Percentiles rank a stretch among this genome's conserved stretches.
These are phyloP conservation scores for Arion vulgaris DNA, from an alignment of 1,140 invertebrate species.

Conservation along the genomic window DNA sequence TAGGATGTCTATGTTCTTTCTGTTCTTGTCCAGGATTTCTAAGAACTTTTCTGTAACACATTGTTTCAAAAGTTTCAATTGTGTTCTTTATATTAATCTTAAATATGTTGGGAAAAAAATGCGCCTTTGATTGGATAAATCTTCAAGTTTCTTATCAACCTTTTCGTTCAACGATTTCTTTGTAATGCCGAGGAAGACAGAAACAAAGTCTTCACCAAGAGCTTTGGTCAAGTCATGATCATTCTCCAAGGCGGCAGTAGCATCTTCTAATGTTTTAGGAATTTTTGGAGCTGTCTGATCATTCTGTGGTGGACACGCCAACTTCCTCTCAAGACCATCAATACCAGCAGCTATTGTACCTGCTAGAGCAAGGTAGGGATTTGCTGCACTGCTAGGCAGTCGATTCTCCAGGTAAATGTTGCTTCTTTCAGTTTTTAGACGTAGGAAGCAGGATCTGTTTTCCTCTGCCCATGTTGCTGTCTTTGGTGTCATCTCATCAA, in stretches of 20 bases:
- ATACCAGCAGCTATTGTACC: conserved; percentile 52
- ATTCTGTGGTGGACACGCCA: conserved; percentile 25
- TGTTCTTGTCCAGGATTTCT: too few relatives aligned
- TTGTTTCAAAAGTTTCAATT: too few relatives aligned
- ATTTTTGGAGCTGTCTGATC: background rate
- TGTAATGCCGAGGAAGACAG: background rate
- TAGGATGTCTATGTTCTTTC: too few relatives aligned
- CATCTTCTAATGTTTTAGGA: background rate
- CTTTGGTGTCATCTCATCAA: conserved; percentile 37
- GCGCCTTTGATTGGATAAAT: background rate
- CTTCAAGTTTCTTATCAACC: background rate
- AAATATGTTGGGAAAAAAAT: conserved; percentile 6
- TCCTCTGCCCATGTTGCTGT: conserved; percentile 45
- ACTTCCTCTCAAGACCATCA: conserved; percentile 50
- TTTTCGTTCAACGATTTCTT: background rate
- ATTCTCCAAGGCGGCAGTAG: background rate
- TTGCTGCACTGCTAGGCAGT: conserved; percentile 45
- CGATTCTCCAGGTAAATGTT: conserved; percentile 52
- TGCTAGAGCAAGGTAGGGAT: conserved; percentile 52
- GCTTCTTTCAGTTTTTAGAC: conserved; percentile 31
- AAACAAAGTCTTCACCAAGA: conserved; percentile 16
- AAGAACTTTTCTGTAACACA: too few relatives aligned
- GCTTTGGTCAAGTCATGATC: conserved; percentile 15
- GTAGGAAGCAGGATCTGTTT: conserved; percentile 29
- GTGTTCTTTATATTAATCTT: background rate